Conservation (phyloP, 2,888 invertebrate species). For the Ophraella communa region DNA sequence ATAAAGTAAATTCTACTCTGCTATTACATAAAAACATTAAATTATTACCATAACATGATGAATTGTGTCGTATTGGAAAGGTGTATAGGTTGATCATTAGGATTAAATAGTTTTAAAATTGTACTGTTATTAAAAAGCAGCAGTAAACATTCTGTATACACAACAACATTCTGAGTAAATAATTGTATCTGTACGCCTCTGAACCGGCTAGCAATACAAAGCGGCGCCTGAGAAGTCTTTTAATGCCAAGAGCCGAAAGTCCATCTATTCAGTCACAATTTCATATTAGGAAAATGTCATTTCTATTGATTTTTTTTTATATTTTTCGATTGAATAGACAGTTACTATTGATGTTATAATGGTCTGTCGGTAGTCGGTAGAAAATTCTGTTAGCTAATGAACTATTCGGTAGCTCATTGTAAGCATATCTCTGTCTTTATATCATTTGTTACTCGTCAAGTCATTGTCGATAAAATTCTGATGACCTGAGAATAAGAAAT, state of each 20-base stretch:
- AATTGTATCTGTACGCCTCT: conserved; percentile 12
- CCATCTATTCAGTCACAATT: conserved; percentile 43
- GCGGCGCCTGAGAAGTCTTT: conserved; percentile 46
- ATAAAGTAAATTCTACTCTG: no score
- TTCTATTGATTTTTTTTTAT: conserved; percentile 34
- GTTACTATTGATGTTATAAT: conserved; percentile 34
- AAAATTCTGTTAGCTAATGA: conserved; percentile 44
- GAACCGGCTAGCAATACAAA: conserved; percentile 22
- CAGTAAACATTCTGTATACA: not conserved
- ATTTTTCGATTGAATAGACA: conserved; percentile 32
- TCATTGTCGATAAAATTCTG: conserved; percentile 37
- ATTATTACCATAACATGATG: no score
- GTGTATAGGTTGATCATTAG: no score
- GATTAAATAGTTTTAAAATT: not conserved
- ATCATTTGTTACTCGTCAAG: conserved; percentile 42
- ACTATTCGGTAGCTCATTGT: conserved; percentile 47
- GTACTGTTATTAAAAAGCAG: not conserved
- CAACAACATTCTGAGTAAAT: not conserved
- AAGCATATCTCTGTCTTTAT: conserved; percentile 45
- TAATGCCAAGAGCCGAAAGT: conserved; percentile 40
- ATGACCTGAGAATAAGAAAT: conserved; percentile 25
- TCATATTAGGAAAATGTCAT: conserved; percentile 44
- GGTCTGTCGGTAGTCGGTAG: conserved; percentile 29
- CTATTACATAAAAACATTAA: no score
- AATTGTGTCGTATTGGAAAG: no score